These are phyloP conservation scores for Thelaira solivaga DNA, from an alignment of 2,888 invertebrate genomes.

Conservation along the genomic window DNA sequence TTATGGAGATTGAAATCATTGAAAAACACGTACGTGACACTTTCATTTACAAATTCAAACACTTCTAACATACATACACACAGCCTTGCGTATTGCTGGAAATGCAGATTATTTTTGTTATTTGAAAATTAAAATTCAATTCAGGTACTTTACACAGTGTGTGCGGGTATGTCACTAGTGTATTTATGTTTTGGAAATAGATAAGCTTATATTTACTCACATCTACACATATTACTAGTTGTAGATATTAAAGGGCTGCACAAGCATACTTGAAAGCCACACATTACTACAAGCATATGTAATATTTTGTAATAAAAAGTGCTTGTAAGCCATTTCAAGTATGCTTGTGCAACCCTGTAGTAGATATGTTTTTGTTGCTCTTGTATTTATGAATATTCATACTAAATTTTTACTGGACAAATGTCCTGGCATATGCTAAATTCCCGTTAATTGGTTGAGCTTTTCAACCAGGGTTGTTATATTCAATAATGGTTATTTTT, in stretches of 20 bases:
- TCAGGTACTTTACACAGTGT: constrained; percentile 25
- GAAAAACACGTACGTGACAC: constrained; percentile 56
- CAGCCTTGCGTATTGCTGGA: background rate
- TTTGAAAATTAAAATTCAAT: constrained; percentile 55
- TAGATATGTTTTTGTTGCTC: too few species aligned
- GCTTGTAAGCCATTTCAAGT: too few species aligned
- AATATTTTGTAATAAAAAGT: too few species aligned
- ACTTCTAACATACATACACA: background rate
- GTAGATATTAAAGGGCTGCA: too few species aligned
- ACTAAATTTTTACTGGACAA: background rate
- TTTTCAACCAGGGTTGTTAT: too few species aligned
- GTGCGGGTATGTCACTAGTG: background rate
- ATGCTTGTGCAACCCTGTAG: too few species aligned
- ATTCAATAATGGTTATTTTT: too few species aligned
- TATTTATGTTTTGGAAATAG: constrained; percentile 26
- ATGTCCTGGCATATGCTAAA: background rate
- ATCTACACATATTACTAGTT: background rate
- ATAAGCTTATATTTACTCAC: background rate
- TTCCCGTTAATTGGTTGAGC: too few species aligned
- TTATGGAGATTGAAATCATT: constrained; percentile 54
- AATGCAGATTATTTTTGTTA: constrained; percentile 12
- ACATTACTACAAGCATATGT: too few species aligned
- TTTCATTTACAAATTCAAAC: constrained; percentile 32
- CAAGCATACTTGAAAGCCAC: too few species aligned
- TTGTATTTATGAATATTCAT: background rate